Evolutionary conservation across 2,797 vertebrate genomes (phyloP).

Genomic region (Linurgus olivaceus): DNA sequence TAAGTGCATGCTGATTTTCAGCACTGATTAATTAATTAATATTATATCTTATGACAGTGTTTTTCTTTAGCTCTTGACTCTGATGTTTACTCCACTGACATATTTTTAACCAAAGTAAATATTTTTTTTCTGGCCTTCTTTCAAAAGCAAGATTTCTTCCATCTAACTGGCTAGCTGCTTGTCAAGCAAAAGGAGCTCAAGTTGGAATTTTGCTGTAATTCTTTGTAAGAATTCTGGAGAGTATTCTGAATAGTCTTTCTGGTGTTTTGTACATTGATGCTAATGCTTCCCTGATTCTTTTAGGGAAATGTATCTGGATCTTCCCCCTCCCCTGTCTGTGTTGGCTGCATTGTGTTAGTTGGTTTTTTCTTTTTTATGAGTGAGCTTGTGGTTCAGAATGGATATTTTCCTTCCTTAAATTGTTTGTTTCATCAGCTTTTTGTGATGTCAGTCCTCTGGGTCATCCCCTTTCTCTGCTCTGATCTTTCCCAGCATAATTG

Average conservation of each 20-base stretch:
- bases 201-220: neutral
- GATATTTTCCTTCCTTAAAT: neutral
- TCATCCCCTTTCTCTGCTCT: neutral
- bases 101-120: neutral
- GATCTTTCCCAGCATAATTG: neutral
- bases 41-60: neutral
- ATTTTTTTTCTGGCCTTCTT: neutral
- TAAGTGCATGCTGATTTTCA: neutral
- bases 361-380: neutral
- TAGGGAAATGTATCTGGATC: neutral
- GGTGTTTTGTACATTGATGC: neutral
- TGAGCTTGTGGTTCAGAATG: rapidly evolving
- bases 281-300: neutral
- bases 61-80: neutral
- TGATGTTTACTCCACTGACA: neutral
- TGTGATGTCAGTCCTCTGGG: neutral
- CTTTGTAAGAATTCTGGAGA: neutral
- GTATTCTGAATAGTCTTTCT: neutral
- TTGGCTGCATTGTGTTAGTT: neutral
- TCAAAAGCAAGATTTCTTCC: neutral
- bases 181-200: neutral
- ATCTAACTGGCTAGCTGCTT: neutral
- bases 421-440: neutral
- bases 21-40: neutral
- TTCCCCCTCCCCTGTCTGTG: rapidly evolving